A percentile compares a stretch with the other conserved stretches of the same genome.
Conservation (phyloP, 1,140 invertebrate genomes). For the Zaprionus ghesquierei region DNA sequence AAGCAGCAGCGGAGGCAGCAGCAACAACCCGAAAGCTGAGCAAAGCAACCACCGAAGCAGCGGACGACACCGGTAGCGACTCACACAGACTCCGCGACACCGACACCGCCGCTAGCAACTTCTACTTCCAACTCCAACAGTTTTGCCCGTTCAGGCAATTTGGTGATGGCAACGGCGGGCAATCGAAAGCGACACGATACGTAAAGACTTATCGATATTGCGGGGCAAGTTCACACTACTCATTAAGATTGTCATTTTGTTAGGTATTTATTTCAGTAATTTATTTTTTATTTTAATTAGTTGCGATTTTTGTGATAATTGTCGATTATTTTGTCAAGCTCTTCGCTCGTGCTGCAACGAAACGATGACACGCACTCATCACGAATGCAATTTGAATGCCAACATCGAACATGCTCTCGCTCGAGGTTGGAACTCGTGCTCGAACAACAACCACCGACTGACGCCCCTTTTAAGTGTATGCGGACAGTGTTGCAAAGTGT, state of each 20-base stretch:
- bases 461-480: slow-evolving; percentile 36
- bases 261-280: neutral
- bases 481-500: slow-evolving; percentile 7
- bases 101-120: slow-evolving; percentile 16
- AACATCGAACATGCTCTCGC: slow-evolving; percentile 32
- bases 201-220: neutral
- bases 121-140: slow-evolving; percentile 42
- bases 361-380: slow-evolving; percentile 19
- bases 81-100: slow-evolving; percentile 56
- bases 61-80: slow-evolving; percentile 1
- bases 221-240: neutral
- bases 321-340: neutral
- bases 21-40: slow-evolving; percentile 33
- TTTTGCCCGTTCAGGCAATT: slow-evolving; percentile 6
- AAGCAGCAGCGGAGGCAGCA: slow-evolving; percentile 46
- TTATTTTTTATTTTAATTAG: neutral
- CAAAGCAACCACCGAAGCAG: slow-evolving; percentile 30
- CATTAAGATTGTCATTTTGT: neutral
- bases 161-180: neutral
- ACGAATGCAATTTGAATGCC: slow-evolving; percentile 19
- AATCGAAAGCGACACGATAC: neutral
- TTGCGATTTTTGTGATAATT: neutral
- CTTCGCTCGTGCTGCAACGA: neutral
- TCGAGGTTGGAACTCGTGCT: slow-evolving; percentile 29
- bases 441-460: slow-evolving; percentile 46